phyloP scores from a whole-genome alignment of 2,888 invertebrate species.

The Hipparchia semele region DNA sequence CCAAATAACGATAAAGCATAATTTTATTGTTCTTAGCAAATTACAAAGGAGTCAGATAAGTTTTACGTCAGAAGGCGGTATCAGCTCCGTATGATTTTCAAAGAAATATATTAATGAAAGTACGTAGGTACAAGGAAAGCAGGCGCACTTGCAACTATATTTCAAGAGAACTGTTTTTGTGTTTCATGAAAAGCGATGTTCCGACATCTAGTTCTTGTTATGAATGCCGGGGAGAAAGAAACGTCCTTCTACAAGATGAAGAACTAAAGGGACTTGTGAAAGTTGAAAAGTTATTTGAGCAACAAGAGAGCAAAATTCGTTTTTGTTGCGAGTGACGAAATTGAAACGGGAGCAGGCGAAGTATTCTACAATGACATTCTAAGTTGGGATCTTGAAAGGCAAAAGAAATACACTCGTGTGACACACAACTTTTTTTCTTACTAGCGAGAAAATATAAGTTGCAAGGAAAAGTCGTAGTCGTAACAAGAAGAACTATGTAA shows the following conservation, averaged over 20 bases:
- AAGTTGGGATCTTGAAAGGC: too few relatives aligned
- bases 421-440: neutral
- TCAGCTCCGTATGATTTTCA: constrained; percentile 36
- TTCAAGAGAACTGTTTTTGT: constrained; percentile 44
- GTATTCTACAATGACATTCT: too few relatives aligned
- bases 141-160: constrained; percentile 42
- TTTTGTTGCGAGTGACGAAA: too few relatives aligned
- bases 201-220: constrained; percentile 38
- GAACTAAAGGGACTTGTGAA: constrained; percentile 6
- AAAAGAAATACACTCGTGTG: neutral
- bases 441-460: neutral
- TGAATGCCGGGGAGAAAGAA: constrained; percentile 21
- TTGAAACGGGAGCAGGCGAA: too few relatives aligned
- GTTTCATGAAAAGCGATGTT: constrained; percentile 39
- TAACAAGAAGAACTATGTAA: too few relatives aligned
- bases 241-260: neutral
- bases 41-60: neutral
- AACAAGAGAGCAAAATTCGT: too few relatives aligned
- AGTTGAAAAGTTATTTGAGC: constrained; percentile 9
- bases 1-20: too few relatives aligned
- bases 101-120: constrained; percentile 42
- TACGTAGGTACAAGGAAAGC: constrained; percentile 40
- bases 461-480: too few relatives aligned
- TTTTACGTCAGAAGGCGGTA: constrained; percentile 10
- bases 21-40: too few relatives aligned